Evolutionary conservation across 2,888 invertebrate genomes (phyloP).

Genomic region (Drosophila aldrichi): DNA sequence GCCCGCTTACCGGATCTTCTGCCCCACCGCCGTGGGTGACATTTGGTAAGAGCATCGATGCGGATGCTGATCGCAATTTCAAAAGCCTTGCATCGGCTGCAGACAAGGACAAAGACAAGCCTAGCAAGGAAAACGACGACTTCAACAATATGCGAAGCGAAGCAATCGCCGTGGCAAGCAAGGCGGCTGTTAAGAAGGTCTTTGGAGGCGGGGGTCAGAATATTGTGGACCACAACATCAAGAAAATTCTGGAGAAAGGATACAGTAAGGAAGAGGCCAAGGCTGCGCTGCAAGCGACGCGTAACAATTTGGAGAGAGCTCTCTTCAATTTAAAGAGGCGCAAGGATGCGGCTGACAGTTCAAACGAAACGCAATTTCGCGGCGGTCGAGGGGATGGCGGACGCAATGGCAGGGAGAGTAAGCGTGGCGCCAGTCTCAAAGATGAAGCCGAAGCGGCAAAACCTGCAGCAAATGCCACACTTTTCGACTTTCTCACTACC

Average conservation of each 20-base stretch:
- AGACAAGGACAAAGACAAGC: slow-evolving; percentile 87
- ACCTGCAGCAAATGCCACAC: slow-evolving; percentile 91
- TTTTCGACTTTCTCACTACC: slow-evolving; percentile 93
- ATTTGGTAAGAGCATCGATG: slow-evolving; percentile 91
- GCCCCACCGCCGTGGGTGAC: slow-evolving; percentile 97
- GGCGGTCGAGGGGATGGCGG: slow-evolving; percentile 39
- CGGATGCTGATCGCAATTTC: slow-evolving; percentile 88
- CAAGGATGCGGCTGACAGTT: slow-evolving; percentile 85
- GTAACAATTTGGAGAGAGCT: slow-evolving; percentile 91
- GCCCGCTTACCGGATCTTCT: slow-evolving; percentile 87
- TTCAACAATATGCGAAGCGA: slow-evolving; percentile 96
- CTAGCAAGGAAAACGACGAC: slow-evolving; percentile 90
- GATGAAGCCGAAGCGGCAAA: slow-evolving; percentile 88
- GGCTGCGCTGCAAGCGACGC: slow-evolving; percentile 89
- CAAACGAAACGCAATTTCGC: slow-evolving; percentile 33
- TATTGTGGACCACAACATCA: slow-evolving; percentile 90
- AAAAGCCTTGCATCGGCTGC: slow-evolving; percentile 88
- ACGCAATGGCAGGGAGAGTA: slow-evolving; percentile 62
- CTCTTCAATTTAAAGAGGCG: slow-evolving; percentile 88
- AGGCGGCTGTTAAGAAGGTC: slow-evolving; percentile 87
- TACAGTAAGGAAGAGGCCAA: slow-evolving; percentile 92
- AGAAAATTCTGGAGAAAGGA: slow-evolving; percentile 92
- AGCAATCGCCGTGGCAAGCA: slow-evolving; percentile 94
- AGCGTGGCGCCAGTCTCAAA: slow-evolving; percentile 84
- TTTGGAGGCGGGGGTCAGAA: slow-evolving; percentile 89